Percentiles rank a stretch among this genome's conserved stretches.
Conservation (phyloP, 1,140 invertebrate genomes). For the Druon quercuslanigerum region DNA sequence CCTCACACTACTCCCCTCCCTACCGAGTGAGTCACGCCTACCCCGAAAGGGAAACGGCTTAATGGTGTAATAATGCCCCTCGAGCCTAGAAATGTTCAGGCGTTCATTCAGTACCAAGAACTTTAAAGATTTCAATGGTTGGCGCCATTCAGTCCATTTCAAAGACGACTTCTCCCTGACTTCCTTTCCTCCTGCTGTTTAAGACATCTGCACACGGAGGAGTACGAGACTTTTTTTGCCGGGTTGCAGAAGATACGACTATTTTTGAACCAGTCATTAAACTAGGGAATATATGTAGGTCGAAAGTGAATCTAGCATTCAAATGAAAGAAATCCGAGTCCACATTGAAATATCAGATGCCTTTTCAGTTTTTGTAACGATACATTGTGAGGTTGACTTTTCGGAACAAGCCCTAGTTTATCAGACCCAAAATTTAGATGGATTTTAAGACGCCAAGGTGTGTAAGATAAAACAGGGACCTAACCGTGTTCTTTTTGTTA, state of each 20-base stretch:
- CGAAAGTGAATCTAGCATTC: slow-evolving; percentile 28
- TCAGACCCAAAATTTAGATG: slow-evolving; percentile 1
- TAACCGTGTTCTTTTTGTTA: not conserved
- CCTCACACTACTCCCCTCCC: too few relatives aligned
- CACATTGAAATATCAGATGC: not conserved
- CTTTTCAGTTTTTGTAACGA: not conserved
- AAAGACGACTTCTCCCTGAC: slow-evolving; percentile 16
- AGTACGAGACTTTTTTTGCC: slow-evolving; percentile 49
- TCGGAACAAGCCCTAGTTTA: slow-evolving; percentile 2
- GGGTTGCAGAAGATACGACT: slow-evolving; percentile 33
- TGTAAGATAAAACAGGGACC: too few relatives aligned
- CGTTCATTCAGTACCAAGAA: not conserved
- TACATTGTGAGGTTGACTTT: not conserved
- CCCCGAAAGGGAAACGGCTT: too few relatives aligned
- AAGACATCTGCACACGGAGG: slow-evolving; percentile 52
- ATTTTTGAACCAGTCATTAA: slow-evolving; percentile 38
- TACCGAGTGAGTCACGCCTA: too few relatives aligned
- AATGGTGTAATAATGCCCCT: not conserved
- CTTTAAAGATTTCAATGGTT: not conserved
- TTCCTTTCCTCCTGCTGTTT: slow-evolving; percentile 35
- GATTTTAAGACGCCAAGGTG: not conserved
- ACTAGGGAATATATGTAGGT: slow-evolving; percentile 17
- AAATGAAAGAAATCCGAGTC: slow-evolving; percentile 17
- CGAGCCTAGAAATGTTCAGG: not conserved
- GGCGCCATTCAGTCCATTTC: slow-evolving; percentile 44